phyloP scores from a whole-genome alignment of 2,888 invertebrate species.

The Ferrisia virgata region DNA sequence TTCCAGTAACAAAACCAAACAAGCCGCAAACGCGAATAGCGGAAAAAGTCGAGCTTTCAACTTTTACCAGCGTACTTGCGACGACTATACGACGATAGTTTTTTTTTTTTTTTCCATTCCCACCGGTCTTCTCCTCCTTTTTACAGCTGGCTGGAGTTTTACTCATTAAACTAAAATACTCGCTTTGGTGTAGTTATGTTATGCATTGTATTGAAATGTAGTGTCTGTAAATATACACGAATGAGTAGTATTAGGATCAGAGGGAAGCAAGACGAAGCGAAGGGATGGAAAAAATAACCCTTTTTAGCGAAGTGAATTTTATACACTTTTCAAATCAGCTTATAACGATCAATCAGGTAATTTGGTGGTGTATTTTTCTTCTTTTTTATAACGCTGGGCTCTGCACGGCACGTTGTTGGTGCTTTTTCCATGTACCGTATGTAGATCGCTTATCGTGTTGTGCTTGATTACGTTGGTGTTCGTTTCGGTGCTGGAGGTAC shows the following conservation, averaged over 20 bases:
- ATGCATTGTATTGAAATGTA: too few species aligned
- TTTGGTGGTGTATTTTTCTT: background rate
- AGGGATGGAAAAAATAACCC: background rate
- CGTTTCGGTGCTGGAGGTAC: too few species aligned
- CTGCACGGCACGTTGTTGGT: background rate
- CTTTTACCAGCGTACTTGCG: background rate
- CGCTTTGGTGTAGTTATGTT: background rate
- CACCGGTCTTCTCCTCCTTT: background rate
- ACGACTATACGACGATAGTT: too few species aligned
- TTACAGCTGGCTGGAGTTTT: background rate
- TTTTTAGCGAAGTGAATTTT: background rate
- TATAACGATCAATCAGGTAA: background rate
- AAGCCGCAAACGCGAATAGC: background rate
- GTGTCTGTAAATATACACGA: background rate
- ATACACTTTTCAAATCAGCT: background rate
- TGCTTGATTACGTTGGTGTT: too few species aligned
- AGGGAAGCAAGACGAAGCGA: background rate
- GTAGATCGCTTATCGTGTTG: background rate
- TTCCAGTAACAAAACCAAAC: constrained; percentile 19
- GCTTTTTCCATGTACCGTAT: too few species aligned
- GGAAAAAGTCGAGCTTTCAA: background rate
- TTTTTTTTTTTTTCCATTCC: background rate
- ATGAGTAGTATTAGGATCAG: too few species aligned
- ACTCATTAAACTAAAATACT: background rate
- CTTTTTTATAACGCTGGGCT: too few species aligned